Conservation (phyloP, 2,113 vertebrate genomes). For the Coptodon bakossiorum region DNA sequence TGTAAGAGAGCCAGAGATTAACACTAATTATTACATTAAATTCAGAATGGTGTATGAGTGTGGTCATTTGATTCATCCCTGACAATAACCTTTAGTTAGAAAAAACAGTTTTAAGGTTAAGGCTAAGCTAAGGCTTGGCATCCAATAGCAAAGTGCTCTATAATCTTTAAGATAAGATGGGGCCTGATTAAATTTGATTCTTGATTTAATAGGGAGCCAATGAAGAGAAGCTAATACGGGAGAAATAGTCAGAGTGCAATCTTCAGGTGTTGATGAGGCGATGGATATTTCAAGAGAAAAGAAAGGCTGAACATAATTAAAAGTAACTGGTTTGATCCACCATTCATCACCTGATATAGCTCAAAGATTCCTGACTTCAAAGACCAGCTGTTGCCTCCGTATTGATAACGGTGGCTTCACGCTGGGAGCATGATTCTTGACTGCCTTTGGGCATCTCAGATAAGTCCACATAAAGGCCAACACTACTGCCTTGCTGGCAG, state of each 20-base stretch:
- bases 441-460: conserved; percentile 2
- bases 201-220: not conserved
- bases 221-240: not conserved
- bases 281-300: not conserved
- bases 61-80: not conserved
- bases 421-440: not conserved
- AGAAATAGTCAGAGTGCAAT: not conserved
- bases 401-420: not conserved
- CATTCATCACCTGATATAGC: not conserved
- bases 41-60: not conserved
- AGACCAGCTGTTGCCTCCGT: not conserved
- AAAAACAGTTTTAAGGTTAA: not conserved
- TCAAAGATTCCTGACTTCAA: conserved; percentile 19
- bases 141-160: not conserved
- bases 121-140: not conserved
- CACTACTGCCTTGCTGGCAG: not conserved
- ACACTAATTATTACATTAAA: not conserved
- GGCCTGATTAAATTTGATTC: not conserved
- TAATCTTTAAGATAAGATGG: not conserved
- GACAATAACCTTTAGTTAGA: not conserved
- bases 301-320: not conserved
- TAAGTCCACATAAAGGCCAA: not conserved
- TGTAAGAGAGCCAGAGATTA: not conserved
- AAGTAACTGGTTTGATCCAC: not conserved
- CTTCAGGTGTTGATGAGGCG: not conserved